phyloP scores from a whole-genome alignment of 2,888 invertebrate genomes.

The Mythimna loreyi region DNA sequence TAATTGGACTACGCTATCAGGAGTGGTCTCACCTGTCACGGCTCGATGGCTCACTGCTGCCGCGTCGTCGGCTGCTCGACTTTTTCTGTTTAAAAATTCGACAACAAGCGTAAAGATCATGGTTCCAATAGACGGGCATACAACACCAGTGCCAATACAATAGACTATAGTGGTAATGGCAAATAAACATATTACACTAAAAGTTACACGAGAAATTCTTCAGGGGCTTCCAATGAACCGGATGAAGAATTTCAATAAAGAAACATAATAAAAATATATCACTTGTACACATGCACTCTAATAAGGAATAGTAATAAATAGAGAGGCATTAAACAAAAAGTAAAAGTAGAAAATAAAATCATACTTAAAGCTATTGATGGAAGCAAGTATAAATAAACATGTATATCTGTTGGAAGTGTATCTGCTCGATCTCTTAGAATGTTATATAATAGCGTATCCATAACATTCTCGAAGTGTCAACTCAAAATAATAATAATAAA shows the following conservation, averaged over 20 bases:
- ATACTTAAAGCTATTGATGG: slow-evolving; percentile 84
- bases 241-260: slow-evolving; percentile 75
- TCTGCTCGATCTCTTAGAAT: slow-evolving; percentile 66
- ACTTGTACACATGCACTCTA: slow-evolving; percentile 86
- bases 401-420: slow-evolving; percentile 60
- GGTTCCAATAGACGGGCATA: slow-evolving; percentile 62
- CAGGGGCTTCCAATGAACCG: slow-evolving; percentile 63
- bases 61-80: slow-evolving; percentile 83
- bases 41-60: slow-evolving; percentile 81
- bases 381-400: slow-evolving; percentile 80
- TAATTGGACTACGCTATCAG: neutral
- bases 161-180: slow-evolving; percentile 89
- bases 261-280: slow-evolving; percentile 72
- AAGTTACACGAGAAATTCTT: slow-evolving; percentile 75
- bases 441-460: slow-evolving; percentile 81
- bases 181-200: slow-evolving; percentile 83
- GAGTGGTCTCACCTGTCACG: slow-evolving; percentile 78
- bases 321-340: slow-evolving; percentile 79
- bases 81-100: slow-evolving; percentile 87
- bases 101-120: slow-evolving; percentile 72
- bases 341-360: slow-evolving; percentile 70
- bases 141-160: slow-evolving; percentile 91
- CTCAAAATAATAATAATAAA: slow-evolving; percentile 35
- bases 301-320: slow-evolving; percentile 79
- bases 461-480: slow-evolving; percentile 84